Percentiles rank a stretch among this genome's conserved stretches.
These are phyloP conservation scores for Gambusia holbrooki DNA, from an alignment of 2,113 vertebrate genomes.

Conservation along the genomic window DNA sequence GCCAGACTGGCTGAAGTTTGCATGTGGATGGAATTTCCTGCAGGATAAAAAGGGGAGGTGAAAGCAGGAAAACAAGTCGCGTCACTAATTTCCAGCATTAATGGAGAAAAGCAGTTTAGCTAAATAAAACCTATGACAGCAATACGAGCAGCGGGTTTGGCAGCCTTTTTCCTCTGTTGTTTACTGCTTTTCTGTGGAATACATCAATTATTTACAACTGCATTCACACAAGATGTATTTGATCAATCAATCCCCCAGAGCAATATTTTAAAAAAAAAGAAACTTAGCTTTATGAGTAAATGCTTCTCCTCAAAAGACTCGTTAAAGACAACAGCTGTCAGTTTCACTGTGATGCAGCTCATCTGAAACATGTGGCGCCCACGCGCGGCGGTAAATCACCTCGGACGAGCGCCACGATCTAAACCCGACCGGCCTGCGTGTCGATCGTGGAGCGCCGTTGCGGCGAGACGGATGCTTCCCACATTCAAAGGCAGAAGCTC, in stretches of 20 bases:
- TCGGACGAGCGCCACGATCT: conserved; percentile 33
- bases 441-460: conserved; percentile 48
- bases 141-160: not conserved
- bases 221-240: conserved; percentile 20
- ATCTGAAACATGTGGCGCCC: not conserved
- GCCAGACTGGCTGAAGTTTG: conserved; percentile 69
- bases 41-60: conserved; percentile 72
- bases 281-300: not conserved
- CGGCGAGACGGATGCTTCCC: conserved; percentile 59
- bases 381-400: conserved; percentile 12
- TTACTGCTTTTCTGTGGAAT: conserved; percentile 20
- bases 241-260: conserved; percentile 18
- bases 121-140: conserved; percentile 24
- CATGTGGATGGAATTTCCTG: conserved; percentile 81
- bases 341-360: not conserved
- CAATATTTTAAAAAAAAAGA: conserved; percentile 4
- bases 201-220: conserved; percentile 24
- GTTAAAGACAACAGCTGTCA: not conserved
- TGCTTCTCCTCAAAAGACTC: not conserved
- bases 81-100: conserved; percentile 53
- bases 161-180: not conserved
- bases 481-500: conserved; percentile 59
- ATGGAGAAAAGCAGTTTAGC: conserved; percentile 52
- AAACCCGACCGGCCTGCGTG: conserved; percentile 11
- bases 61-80: conserved; percentile 68